Conservation (phyloP, 2,113 vertebrate genomes). For the Gymnogyps californianus region DNA sequence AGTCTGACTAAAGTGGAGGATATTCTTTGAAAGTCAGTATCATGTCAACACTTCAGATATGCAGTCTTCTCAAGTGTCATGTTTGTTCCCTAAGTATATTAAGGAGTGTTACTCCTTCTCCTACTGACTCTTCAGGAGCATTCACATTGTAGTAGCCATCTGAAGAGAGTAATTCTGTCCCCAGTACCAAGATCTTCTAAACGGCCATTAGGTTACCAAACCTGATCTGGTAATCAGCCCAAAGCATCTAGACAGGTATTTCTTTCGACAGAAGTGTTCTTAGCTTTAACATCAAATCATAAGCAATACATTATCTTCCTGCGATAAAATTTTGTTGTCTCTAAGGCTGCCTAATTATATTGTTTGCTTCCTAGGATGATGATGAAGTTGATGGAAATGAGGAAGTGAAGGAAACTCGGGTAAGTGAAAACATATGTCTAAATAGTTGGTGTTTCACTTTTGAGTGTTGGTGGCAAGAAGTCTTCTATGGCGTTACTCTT, state of each 20-base stretch:
- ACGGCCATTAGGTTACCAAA: neutral
- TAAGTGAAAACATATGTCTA: constrained; percentile 18
- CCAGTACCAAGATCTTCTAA: neutral
- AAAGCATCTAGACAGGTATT: neutral
- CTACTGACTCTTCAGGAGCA: neutral
- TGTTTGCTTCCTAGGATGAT: constrained; percentile 61
- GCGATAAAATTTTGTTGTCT: neutral
- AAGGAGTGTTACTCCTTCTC: neutral
- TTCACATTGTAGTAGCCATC: neutral
- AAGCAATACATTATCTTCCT: neutral
- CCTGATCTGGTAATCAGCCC: neutral
- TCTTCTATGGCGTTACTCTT: neutral
- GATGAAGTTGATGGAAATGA: constrained; percentile 72
- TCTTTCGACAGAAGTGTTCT: neutral
- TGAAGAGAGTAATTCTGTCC: neutral
- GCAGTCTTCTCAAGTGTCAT: neutral
- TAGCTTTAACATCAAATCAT: neutral
- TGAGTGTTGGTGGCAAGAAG: neutral
- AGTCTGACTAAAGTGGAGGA: neutral
- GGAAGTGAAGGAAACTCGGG: constrained; percentile 65
- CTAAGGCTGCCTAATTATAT: neutral
- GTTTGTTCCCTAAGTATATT: neutral
- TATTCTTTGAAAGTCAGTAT: neutral
- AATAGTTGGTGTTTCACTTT: neutral
- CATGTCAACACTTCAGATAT: neutral